Conservation (phyloP, 2,797 vertebrate species). For the Rhinoraja longicauda region DNA sequence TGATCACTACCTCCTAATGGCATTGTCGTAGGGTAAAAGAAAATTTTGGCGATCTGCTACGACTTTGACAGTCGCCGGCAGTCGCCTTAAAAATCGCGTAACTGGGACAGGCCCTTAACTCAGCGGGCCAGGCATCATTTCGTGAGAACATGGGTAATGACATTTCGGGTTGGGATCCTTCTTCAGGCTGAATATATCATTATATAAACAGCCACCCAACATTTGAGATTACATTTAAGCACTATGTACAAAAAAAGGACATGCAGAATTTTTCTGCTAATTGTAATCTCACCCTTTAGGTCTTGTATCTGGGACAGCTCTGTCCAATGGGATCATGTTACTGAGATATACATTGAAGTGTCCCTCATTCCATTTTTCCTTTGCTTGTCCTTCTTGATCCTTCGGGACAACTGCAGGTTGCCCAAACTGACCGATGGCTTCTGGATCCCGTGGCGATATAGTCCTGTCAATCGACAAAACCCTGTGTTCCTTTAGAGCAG, state of each 20-base stretch:
- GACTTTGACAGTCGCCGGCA: no score
- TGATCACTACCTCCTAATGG: no score
- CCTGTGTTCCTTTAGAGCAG: conserved; percentile 54
- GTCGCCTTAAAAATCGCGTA: no score
- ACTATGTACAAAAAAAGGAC: neutral
- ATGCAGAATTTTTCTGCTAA: neutral
- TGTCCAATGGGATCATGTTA: conserved; percentile 84
- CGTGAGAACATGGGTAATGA: no score
- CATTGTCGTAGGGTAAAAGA: no score
- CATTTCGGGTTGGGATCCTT: no score
- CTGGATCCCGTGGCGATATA: conserved; percentile 62
- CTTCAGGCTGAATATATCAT: neutral
- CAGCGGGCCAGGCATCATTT: no score
- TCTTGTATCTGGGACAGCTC: conserved; percentile 82
- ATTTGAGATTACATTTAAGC: conserved; percentile 38
- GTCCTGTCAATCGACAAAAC: conserved; percentile 75
- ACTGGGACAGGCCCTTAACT: no score
- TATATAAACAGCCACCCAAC: neutral
- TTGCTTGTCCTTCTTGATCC: conserved; percentile 66
- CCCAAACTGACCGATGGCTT: conserved; percentile 82
- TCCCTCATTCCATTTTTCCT: conserved; percentile 82
- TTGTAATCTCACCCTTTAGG: conserved; percentile 68
- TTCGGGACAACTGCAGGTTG: conserved; percentile 58
- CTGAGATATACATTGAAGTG: conserved; percentile 93
- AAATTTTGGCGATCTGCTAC: no score